Conservation (phyloP, 2,888 invertebrate genomes). For the Helicoverpa assulta region DNA sequence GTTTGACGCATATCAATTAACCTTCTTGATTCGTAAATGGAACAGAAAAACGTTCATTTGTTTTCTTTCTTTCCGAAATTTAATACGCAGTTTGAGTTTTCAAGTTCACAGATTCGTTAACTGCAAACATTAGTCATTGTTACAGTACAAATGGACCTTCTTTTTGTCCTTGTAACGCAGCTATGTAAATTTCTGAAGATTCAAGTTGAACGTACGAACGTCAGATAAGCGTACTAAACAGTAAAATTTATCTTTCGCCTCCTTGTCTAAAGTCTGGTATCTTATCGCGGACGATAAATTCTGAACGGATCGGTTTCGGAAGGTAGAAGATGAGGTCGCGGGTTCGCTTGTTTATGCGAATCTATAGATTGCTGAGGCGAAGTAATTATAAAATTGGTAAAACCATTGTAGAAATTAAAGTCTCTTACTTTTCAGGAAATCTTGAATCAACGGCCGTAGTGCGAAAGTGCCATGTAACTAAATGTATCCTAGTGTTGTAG, state of each 20-base stretch:
- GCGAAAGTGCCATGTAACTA: too few species aligned
- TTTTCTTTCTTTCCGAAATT: conserved; percentile 15
- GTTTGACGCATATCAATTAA: conserved; percentile 17
- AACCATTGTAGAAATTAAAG: too few species aligned
- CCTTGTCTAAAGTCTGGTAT: conserved; percentile 79
- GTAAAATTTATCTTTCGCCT: conserved; percentile 73
- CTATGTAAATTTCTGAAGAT: conserved; percentile 76
- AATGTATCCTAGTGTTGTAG: too few species aligned
- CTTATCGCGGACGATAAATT: conserved; percentile 76
- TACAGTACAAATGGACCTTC: conserved; percentile 41
- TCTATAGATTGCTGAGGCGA: conserved; percentile 22
- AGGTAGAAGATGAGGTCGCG: conserved; percentile 71
- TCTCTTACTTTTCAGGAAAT: too few species aligned
- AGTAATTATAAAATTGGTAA: too few species aligned
- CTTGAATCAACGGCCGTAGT: too few species aligned
- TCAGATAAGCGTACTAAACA: conserved; percentile 74
- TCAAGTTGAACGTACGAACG: conserved; percentile 82
- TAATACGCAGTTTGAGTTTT: conserved; percentile 24
- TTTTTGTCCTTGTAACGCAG: conserved; percentile 63
- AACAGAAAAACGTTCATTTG: conserved; percentile 1
- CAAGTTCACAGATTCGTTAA: conserved; percentile 35
- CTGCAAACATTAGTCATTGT: conserved; percentile 39
- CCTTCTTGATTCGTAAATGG: neutral
- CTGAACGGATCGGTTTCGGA: conserved; percentile 66
- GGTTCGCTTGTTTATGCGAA: conserved; percentile 65